These are phyloP conservation scores for Cyanocitta stelleri DNA, from an alignment of 2,113 vertebrate species.

Conservation along the genomic window DNA sequence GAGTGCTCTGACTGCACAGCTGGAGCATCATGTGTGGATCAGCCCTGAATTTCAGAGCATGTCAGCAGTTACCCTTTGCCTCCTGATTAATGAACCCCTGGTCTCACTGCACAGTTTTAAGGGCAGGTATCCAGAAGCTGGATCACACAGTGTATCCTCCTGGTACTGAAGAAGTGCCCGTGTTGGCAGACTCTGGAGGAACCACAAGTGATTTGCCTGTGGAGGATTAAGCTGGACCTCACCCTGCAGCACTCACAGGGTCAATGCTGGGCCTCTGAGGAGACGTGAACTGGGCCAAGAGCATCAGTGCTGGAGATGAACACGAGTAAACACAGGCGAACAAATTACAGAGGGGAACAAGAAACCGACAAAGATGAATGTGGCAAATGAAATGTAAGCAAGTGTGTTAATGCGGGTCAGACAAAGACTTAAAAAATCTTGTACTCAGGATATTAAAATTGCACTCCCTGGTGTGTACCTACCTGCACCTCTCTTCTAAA, in stretches of 20 bases:
- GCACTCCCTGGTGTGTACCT: constrained; percentile 43
- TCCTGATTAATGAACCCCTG: not conserved
- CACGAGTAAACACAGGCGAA: not conserved
- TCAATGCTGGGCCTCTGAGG: accelerated
- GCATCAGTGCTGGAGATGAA: not conserved
- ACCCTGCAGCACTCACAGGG: accelerated
- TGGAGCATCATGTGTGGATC: not conserved
- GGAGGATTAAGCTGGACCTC: not conserved
- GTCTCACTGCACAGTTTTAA: not conserved
- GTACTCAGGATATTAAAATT: constrained; percentile 53
- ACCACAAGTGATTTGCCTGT: not conserved
- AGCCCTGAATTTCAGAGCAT: not conserved
- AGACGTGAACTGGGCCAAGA: not conserved
- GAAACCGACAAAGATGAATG: not conserved
- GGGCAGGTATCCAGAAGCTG: not conserved
- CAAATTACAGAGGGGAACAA: not conserved
- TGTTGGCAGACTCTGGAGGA: not conserved
- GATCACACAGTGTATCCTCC: accelerated
- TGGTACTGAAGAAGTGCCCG: accelerated
- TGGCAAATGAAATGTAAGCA: constrained; percentile 21
- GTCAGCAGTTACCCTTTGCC: not conserved
- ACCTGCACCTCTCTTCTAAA: constrained; percentile 44
- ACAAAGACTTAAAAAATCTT: constrained; percentile 23
- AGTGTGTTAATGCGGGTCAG: not conserved
- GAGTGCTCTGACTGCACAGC: not conserved